Conservation (phyloP, 2,113 vertebrate species). For the Hydropotes inermis region DNA sequence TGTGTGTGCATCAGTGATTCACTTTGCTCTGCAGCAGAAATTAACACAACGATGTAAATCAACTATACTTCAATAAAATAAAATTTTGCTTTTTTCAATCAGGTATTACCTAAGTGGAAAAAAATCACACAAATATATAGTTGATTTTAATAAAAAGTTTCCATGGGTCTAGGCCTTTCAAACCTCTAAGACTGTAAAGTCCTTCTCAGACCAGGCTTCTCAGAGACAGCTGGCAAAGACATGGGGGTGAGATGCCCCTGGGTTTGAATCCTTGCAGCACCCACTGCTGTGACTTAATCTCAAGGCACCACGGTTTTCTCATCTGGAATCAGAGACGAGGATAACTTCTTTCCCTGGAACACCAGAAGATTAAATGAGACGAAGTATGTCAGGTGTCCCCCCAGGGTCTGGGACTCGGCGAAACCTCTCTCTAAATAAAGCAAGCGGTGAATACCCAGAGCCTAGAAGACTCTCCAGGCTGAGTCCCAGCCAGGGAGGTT, state of each 20-base stretch:
- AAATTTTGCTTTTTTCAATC: not conserved
- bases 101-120: not conserved
- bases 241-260: fast-evolving
- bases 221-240: not conserved
- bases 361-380: not conserved
- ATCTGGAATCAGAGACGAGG: not conserved
- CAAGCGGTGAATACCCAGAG: not conserved
- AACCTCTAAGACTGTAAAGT: not conserved
- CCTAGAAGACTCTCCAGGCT: not conserved
- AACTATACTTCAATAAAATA: not conserved
- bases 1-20: not conserved
- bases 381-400: not conserved
- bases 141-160: not conserved
- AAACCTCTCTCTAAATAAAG: not conserved
- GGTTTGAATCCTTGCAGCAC: no score
- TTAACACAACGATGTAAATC: not conserved
- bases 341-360: not conserved
- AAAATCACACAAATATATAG: not conserved
- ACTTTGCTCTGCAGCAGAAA: not conserved
- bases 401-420: not conserved
- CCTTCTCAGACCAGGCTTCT: not conserved
- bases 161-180: not conserved
- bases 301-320: not conserved
- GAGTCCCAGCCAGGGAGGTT: not conserved
- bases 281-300: not conserved